These are phyloP conservation scores for Busseola fusca DNA, from an alignment of 2,888 invertebrate genomes.

Conservation along the genomic window DNA sequence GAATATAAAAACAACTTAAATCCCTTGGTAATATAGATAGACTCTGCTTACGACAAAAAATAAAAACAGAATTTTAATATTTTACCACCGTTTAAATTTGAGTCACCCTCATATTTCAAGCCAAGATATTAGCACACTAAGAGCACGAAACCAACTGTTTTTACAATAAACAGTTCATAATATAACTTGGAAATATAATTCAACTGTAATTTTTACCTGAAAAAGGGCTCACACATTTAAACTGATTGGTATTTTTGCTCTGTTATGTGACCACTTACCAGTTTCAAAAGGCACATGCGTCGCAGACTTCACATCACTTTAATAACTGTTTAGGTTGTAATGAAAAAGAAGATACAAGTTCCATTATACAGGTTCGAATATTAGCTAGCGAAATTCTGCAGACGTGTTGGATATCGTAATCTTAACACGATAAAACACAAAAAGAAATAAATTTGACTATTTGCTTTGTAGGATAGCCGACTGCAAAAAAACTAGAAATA, in stretches of 20 bases:
- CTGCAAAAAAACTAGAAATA: too few relatives aligned
- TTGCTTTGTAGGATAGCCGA: too few relatives aligned
- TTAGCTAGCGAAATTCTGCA: not conserved
- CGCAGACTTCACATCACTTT: not conserved
- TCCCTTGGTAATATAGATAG: not conserved
- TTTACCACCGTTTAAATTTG: slow-evolving; percentile 22
- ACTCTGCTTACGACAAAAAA: slow-evolving; percentile 8
- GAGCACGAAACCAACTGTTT: slow-evolving; percentile 13
- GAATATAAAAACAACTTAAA: not conserved
- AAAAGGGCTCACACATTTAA: not conserved
- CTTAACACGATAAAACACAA: too few relatives aligned
- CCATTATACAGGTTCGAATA: not conserved
- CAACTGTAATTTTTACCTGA: not conserved
- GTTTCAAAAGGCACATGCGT: not conserved
- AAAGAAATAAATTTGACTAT: too few relatives aligned
- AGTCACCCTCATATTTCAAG: slow-evolving; percentile 17
- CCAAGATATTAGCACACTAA: slow-evolving; percentile 24
- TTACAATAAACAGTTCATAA: slow-evolving; percentile 18
- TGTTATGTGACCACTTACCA: too few relatives aligned
- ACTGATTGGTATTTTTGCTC: not conserved
- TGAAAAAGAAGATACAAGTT: not conserved
- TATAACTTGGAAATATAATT: not conserved
- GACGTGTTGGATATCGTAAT: not conserved
- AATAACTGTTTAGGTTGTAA: not conserved
- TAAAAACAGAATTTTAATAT: slow-evolving; percentile 1